Percentiles rank a stretch among this genome's conserved stretches.
Conservation (phyloP, 2,888 invertebrate genomes). For the Entomobrya multifasciata region DNA sequence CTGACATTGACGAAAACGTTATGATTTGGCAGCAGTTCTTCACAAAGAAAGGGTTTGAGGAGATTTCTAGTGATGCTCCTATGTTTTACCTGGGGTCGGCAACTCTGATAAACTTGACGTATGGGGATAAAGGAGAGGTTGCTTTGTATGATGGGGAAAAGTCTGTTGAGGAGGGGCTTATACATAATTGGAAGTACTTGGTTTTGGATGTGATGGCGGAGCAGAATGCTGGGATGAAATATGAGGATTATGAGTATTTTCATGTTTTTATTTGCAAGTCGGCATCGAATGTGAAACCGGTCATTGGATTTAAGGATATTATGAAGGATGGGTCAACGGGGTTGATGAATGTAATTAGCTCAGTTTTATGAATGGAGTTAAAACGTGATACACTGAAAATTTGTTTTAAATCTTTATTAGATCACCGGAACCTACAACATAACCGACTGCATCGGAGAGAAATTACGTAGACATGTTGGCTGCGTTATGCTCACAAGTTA, state of each 20-base stretch:
- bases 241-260: conserved; percentile 64
- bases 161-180: conserved; percentile 38
- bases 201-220: conserved; percentile 53
- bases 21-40: conserved; percentile 71
- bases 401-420: not conserved
- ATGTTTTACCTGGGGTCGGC: conserved; percentile 71
- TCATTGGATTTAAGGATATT: conserved; percentile 54
- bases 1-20: conserved; percentile 50
- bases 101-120: conserved; percentile 60
- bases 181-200: conserved; percentile 71
- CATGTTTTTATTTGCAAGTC: conserved; percentile 73
- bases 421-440: conserved; percentile 31
- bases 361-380: too few relatives aligned
- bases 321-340: conserved; percentile 18
- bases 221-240: conserved; percentile 66
- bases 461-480: conserved; percentile 22
- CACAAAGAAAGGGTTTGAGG: conserved; percentile 73
- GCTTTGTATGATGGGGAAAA: conserved; percentile 50
- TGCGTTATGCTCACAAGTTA: conserved; percentile 72
- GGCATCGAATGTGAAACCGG: conserved; percentile 50
- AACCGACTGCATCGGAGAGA: conserved; percentile 30
- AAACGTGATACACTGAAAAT: too few relatives aligned
- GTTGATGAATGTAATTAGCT: not conserved
- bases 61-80: conserved; percentile 60
- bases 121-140: conserved; percentile 57